These are phyloP conservation scores for Montipora capitata DNA, from an alignment of 92 coral and sea anemone genomes.

Conservation along the genomic window DNA sequence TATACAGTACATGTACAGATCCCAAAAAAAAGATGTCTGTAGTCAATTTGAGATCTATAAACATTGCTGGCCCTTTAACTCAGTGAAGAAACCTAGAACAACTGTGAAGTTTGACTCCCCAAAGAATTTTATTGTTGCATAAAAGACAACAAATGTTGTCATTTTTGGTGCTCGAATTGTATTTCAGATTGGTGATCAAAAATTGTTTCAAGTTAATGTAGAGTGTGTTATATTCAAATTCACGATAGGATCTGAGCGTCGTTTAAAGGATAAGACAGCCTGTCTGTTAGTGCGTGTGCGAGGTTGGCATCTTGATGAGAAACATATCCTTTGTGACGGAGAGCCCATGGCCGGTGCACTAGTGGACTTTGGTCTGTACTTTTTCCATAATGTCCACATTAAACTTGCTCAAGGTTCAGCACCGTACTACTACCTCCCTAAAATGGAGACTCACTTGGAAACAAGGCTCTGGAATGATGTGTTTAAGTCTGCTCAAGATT, in stretches of 20 bases:
- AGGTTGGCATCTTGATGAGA: conserved; percentile 98
- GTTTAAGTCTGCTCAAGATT: conserved; percentile 95
- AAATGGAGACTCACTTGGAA: conserved; percentile 96
- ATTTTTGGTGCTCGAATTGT: too few species aligned
- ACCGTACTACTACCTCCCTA: conserved; percentile 96
- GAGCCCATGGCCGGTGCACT: conserved; percentile 94
- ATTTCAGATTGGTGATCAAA: too few species aligned
- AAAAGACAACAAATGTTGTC: too few species aligned
- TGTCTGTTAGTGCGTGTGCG: conserved; percentile 91
- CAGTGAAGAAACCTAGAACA: too few species aligned
- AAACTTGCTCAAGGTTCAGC: conserved; percentile 90
- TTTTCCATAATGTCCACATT: conserved; percentile 91
- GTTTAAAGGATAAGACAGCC: conserved; percentile 93
- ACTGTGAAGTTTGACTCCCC: too few species aligned
- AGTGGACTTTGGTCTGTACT: conserved; percentile 99
- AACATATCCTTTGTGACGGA: conserved; percentile 95
- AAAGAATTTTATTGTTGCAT: too few species aligned
- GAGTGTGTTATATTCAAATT: neutral
- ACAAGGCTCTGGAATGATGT: conserved; percentile 99
- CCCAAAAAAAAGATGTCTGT: too few species aligned
- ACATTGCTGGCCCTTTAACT: too few species aligned
- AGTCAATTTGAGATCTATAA: too few species aligned
- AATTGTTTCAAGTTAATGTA: neutral
- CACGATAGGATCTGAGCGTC: conserved; percentile 86
- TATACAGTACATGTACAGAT: too few species aligned